Evolutionary conservation across 2,113 vertebrate genomes (phyloP), one percentile per base, ranked within the genome.

Genomic region (Saguinus midas): DNA sequence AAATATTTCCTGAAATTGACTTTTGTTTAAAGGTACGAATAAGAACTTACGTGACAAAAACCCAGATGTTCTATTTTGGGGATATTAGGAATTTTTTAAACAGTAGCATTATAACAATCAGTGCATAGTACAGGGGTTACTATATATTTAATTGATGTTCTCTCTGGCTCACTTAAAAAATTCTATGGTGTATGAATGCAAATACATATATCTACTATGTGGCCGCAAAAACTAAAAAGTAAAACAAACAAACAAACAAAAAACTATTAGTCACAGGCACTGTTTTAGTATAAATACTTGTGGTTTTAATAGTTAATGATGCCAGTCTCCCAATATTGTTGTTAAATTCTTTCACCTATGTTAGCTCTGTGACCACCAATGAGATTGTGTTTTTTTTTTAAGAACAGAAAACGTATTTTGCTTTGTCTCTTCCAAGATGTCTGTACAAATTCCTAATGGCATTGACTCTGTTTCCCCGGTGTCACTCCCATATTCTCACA

Each of bases 11-110:
- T 29, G 64, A 87, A 16, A 45, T 55, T 61, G 87, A 83, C 83
- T 95, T 93, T 81, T 57, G 8, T 48, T 64, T 61, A 92, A 81
- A 93, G 66, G 37, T 72, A 58, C 76, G 13, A 92, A 32, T 78
- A 86, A 90, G 43, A 81, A 66, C 27, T 66, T 50, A 58, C 10
- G 29, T 58, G 35, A 57, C 52, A 72, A 27, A 95, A 50, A 84
- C 37, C 23, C 29, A n/a, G 37, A 81, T 16, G 37, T 32, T 66
- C 13, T n/a, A 40, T 78, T 82, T 84, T 40, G 37, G 25, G 35
- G 3, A 84, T 25, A 40, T 50, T 50, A 73, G 5, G 18, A 79
- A 85, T 55, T 68, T 96, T 95, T 52, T 27, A 83, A 92, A 72
- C 37, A 78, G 16, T 16, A 52, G 35, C 78, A 21, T 70, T 78